Evolutionary conservation across 2,888 invertebrate species (phyloP).

Genomic region (Parapristionchus giblindavisi): DNA sequence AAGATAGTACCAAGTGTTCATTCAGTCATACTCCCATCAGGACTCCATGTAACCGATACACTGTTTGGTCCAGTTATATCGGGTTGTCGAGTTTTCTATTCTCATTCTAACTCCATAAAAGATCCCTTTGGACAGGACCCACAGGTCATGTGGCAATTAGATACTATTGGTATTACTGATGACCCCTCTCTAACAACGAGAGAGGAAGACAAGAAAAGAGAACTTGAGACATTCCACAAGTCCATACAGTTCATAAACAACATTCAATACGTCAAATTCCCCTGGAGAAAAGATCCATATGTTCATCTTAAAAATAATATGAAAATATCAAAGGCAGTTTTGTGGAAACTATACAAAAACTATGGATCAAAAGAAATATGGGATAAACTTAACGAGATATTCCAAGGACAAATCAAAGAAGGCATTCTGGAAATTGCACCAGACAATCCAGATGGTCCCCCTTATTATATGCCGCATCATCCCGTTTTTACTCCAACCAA

Average conservation of each 20-base stretch:
- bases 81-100: too few relatives aligned
- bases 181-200: neutral
- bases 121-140: neutral
- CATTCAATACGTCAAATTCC: neutral
- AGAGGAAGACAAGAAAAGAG: neutral
- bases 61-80: neutral
- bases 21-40: neutral
- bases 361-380: neutral
- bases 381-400: constrained; percentile 3
- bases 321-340: neutral
- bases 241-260: neutral
- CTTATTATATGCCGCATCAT: neutral
- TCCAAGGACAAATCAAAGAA: neutral
- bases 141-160: neutral
- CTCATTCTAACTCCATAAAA: neutral
- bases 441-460: neutral
- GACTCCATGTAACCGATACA: neutral
- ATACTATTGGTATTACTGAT: constrained; percentile 12
- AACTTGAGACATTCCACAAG: neutral
- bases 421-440: constrained; percentile 12
- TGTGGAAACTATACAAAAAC: neutral
- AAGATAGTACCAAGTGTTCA: neutral
- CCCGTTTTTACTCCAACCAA: constrained; percentile 13
- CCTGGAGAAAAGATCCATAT: neutral
- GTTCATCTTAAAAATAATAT: constrained; percentile 4